Conservation (phyloP, 1,140 invertebrate species). For the Drosophila asahinai region DNA sequence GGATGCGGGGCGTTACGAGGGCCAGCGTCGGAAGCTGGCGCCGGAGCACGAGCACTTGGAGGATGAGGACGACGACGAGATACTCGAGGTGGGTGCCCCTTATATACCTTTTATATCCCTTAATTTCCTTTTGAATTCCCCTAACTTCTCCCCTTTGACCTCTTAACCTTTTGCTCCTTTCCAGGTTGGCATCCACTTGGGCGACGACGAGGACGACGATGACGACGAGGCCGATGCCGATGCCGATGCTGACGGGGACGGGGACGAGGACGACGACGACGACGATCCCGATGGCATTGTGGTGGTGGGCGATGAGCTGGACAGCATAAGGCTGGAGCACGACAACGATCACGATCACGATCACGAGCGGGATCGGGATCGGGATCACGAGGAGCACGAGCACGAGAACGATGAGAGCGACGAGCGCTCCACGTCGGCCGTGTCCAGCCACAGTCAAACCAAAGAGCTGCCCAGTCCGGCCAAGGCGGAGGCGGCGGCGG, state of each 20-base stretch:
- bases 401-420: slow-evolving; percentile 62
- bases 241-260: slow-evolving; percentile 64
- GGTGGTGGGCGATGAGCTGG: slow-evolving; percentile 85
- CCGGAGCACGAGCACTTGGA: slow-evolving; percentile 27
- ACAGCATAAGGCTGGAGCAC: slow-evolving; percentile 62
- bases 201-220: slow-evolving; percentile 65
- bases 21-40: slow-evolving; percentile 34
- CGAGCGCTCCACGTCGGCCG: slow-evolving; percentile 85
- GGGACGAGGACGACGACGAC: slow-evolving; percentile 68
- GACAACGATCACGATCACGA: slow-evolving; percentile 22
- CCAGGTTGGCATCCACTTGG: slow-evolving; percentile 86
- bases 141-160: background rate
- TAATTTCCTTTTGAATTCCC: too few species aligned
- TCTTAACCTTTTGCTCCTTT: background rate
- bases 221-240: slow-evolving; percentile 34
- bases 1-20: slow-evolving; percentile 77
- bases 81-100: slow-evolving; percentile 33
- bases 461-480: slow-evolving; percentile 86
- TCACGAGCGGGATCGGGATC: background rate
- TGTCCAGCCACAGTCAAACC: slow-evolving; percentile 86
- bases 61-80: slow-evolving; percentile 54
- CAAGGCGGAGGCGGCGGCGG: slow-evolving; percentile 84
- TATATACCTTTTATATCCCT: background rate
- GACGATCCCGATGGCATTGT: slow-evolving; percentile 86
- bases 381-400: slow-evolving; percentile 8